Evolutionary conservation across 53 echinoderm and acorn worm species (phyloP).

Genomic region (Holothuria leucospilota): DNA sequence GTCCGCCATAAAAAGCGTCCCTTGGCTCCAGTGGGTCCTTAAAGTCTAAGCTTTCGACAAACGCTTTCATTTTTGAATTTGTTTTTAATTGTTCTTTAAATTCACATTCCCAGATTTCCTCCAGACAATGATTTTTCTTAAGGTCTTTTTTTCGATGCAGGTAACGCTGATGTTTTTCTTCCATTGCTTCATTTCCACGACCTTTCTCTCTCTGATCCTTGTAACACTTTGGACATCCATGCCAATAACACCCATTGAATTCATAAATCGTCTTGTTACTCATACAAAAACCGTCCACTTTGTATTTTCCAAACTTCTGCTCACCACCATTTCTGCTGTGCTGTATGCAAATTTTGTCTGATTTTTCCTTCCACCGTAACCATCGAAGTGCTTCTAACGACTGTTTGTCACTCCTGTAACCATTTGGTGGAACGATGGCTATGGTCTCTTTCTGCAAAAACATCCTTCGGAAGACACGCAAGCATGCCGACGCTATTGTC

Average conservation of each 20-base stretch:
- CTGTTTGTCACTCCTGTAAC: slow-evolving; percentile 1
- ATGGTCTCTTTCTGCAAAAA: slow-evolving; percentile 33
- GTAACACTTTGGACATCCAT: slow-evolving; percentile 14
- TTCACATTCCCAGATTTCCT: slow-evolving; percentile 63
- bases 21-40: slow-evolving; percentile 19
- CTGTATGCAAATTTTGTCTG: slow-evolving; percentile 13
- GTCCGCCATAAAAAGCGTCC: slow-evolving; percentile 55
- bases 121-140: no score
- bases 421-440: slow-evolving; percentile 1
- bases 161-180: background rate
- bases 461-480: slow-evolving; percentile 35
- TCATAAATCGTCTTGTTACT: slow-evolving; percentile 48
- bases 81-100: slow-evolving; percentile 9
- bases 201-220: background rate
- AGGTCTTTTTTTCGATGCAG: background rate
- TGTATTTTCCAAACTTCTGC: slow-evolving; percentile 4
- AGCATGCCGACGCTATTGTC: slow-evolving; percentile 64
- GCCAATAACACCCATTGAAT: slow-evolving; percentile 58
- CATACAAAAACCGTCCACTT: slow-evolving; percentile 52
- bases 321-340: slow-evolving; percentile 42
- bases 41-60: slow-evolving; percentile 19
- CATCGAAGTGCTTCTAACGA: slow-evolving; percentile 45
- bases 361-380: slow-evolving; percentile 21
- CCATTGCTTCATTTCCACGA: slow-evolving; percentile 3
- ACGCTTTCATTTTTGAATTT: background rate